Conservation (phyloP, 2,888 invertebrate genomes). For the Andrena trimmerana region DNA sequence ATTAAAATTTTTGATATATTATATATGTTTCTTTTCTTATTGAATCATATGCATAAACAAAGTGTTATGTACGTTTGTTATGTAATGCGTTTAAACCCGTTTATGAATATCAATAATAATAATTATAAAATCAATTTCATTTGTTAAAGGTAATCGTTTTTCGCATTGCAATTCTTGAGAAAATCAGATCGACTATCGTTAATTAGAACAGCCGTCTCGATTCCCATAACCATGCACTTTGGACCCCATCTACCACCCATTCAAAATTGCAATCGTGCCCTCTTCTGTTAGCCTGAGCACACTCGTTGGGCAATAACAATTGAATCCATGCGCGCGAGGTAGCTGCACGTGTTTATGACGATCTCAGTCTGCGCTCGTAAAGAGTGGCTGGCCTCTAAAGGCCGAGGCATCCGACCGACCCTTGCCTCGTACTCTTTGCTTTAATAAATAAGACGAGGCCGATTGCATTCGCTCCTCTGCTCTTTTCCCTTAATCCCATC, state of each 20-base stretch:
- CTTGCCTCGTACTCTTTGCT: constrained; percentile 58
- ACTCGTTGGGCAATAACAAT: constrained; percentile 70
- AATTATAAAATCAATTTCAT: too few species aligned
- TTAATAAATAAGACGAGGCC: constrained; percentile 72
- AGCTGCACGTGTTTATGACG: constrained; percentile 76
- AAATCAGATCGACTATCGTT: neutral
- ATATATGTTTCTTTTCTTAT: too few species aligned
- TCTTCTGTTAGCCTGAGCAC: neutral
- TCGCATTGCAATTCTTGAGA: too few species aligned
- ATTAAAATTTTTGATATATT: too few species aligned
- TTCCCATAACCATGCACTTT: neutral
- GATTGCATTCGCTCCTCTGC: constrained; percentile 51
- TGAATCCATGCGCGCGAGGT: constrained; percentile 70
- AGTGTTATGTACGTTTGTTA: too few species aligned
- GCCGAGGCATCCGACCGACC: constrained; percentile 59
- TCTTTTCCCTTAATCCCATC: constrained; percentile 48
- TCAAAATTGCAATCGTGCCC: neutral
- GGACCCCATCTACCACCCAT: neutral
- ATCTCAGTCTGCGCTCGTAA: constrained; percentile 72
- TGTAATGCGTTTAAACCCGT: too few species aligned
- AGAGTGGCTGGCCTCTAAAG: constrained; percentile 68
- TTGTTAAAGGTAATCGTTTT: too few species aligned
- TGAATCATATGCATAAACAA: too few species aligned
- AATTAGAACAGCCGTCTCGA: neutral
- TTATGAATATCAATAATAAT: too few species aligned